Base-by-base conservation (phyloP, 1,140 invertebrate species). In the Venustaconcha ellipsiformis region DNA sequence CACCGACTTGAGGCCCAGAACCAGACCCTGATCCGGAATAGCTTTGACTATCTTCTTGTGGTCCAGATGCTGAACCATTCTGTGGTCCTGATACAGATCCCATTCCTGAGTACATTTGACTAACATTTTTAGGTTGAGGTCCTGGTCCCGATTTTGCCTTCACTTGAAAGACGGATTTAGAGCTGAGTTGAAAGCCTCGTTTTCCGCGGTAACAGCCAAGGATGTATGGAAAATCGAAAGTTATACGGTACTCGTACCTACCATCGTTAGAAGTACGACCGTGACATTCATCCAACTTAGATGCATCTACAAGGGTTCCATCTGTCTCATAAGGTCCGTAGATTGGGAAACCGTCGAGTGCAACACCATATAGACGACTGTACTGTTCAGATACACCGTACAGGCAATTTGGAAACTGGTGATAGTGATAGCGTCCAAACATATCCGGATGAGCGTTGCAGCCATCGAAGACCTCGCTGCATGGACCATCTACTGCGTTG, bases 291-390 rank as follows among this genome's bases (percentile, higher is more conserved):
- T 76, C 74, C 12, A 76, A 58, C 6, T 76, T 63, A 13, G 63
- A 60, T 20, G 68, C 57, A 8, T 62, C 71, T 69, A 37, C 70
- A 26, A 14, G 66, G 30, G 65, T 65, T 12, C 68, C 63, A 11
- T n/a, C 59, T 48, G 11, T 14, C 26, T 76, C 68, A 68, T 70
- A 70, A 8, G 74, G 74, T 14, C 74, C 74, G 20, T 76, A 76
- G 8, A 76, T 76, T 20, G 67, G 74, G 57, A 70, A 76, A 37
- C 74, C 74, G 48, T 76, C 74, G 8, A 70, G 57, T 11, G 74
- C 74, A 48, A 76, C 74, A 26, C 74, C 74, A 14, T 70, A 69
- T 6, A 76, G 60, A 59, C 59, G 70, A 57, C 71, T 67, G 37
- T 8, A 48, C 6, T 48, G 37, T 13, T 70, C 58, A 57, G 60